These are phyloP conservation scores for Aphrocallistes beatrix DNA, from an alignment of 37 sponge, comb jelly and placozoan genomes.

Conservation along the genomic window DNA sequence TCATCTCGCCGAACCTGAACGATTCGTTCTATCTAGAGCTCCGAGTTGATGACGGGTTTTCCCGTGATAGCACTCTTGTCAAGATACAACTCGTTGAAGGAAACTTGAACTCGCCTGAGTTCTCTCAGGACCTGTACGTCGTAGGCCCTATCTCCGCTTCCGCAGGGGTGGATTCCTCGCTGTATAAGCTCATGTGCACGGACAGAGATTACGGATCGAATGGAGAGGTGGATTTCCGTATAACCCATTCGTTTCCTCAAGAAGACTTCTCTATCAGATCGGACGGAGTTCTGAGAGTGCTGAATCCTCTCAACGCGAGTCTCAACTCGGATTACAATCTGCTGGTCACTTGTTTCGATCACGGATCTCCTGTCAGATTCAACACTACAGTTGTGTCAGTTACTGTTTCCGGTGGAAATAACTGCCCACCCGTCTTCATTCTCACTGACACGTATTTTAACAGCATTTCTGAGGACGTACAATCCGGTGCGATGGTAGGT, in stretches of 20 bases:
- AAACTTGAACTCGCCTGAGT: constrained; percentile 7
- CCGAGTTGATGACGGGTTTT: not conserved
- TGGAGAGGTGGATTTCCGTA: not conserved
- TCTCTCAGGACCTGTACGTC: not conserved
- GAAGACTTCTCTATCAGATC: not conserved
- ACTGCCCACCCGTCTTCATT: not conserved
- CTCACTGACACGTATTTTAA: not conserved
- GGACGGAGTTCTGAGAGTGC: not conserved
- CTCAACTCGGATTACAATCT: not conserved
- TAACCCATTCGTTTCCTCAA: not conserved
- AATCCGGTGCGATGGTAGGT: not conserved
- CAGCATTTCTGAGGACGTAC: not conserved
- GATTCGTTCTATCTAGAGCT: not conserved
- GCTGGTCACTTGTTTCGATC: not conserved
- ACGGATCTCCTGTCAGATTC: not conserved
- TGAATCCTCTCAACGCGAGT: not conserved
- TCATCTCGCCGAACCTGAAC: not conserved
- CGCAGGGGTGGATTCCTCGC: not conserved
- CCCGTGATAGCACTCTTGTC: not conserved
- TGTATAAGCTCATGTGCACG: not conserved
- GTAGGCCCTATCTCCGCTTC: not conserved
- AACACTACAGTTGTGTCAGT: not conserved
- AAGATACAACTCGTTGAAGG: not conserved
- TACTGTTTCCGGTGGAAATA: not conserved
- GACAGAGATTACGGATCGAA: not conserved